Base-by-base conservation (phyloP, 2,113 vertebrate species). In the Albula goreensis region DNA sequence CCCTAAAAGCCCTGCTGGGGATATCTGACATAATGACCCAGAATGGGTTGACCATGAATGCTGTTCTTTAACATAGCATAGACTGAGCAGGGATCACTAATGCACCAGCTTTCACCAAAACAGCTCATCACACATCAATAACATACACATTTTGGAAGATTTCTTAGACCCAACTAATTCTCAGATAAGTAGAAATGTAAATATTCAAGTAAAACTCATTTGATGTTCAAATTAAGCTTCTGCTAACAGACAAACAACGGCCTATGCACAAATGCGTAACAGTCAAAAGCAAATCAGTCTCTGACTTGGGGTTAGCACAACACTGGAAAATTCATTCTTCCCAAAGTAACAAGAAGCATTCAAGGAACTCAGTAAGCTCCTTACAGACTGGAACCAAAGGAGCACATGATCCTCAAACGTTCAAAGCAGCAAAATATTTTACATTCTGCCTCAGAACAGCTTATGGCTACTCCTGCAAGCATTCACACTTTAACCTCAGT, bases 291-390 rank as follows among this genome's bases (percentile, higher is more conserved):
- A 63, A 63, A 63, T 7, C 60, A 1, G 2, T 74, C 66, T 25
- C 8, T 25, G 17, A 70, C 70, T n/a, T 8, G 4, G 31, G 31
- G 1, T 66, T 50, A 19, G 63, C 7, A 87, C 15, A 5, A 25
- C 70, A 60, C 31, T 70, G n/a, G n/a, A 31, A 53, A 85, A 83
- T 86, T 91, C 86, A 82, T 88, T 63, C 87, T n/a, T 56, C 84
- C 63, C 91, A 90, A 92, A 91, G 92, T 88, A 91, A 92, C 92
- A 92, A 91, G 52, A 94, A 92, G 93, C 94, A 96, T 95, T 90
- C 90, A 92, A 96, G 90, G 94, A 95, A 95, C 94, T 95, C 93
- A 22, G 89, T 96, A 96, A 96, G 94, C 94, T 89, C 92, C 94
- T 96, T 95, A 96, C 88, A 90, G 90, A 93, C 90, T 92, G 89